A percentile compares a stretch with the other conserved stretches of the same genome.
Evolutionary conservation across 1,140 invertebrate species (phyloP).

Genomic region (Eciton burchellii): DNA sequence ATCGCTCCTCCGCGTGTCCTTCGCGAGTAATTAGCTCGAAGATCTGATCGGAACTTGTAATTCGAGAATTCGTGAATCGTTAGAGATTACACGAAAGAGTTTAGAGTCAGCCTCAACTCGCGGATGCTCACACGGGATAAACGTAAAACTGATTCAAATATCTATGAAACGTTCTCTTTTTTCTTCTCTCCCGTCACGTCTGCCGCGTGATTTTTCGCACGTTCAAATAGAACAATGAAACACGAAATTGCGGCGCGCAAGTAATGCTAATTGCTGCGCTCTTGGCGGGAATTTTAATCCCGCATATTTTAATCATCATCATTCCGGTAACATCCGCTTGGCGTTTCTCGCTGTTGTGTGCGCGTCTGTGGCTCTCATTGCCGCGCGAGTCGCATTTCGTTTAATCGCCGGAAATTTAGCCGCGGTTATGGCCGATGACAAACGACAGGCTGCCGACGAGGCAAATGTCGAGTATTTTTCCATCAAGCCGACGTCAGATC

Average conservation of each 20-base stretch:
- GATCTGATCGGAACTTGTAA: too few species aligned
- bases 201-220: too few species aligned
- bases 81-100: too few species aligned
- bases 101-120: too few species aligned
- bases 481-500: neutral
- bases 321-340: neutral
- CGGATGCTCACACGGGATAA: too few species aligned
- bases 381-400: slow-evolving; percentile 3
- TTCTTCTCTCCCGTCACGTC: too few species aligned
- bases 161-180: too few species aligned
- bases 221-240: too few species aligned
- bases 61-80: too few species aligned
- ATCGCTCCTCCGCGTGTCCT: too few species aligned
- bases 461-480: neutral
- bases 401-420: slow-evolving; percentile 30
- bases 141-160: too few species aligned
- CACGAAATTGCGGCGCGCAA: neutral
- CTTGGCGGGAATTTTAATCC: slow-evolving; percentile 48
- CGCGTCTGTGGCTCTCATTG: slow-evolving; percentile 2
- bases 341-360: slow-evolving; percentile 22
- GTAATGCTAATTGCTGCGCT: slow-evolving; percentile 9
- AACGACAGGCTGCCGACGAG: neutral
- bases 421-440: neutral
- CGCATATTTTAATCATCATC: slow-evolving; percentile 30
- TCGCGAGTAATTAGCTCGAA: too few species aligned